phyloP scores from a whole-genome alignment of 2,888 invertebrate genomes.

The Ametastegia equiseti region DNA sequence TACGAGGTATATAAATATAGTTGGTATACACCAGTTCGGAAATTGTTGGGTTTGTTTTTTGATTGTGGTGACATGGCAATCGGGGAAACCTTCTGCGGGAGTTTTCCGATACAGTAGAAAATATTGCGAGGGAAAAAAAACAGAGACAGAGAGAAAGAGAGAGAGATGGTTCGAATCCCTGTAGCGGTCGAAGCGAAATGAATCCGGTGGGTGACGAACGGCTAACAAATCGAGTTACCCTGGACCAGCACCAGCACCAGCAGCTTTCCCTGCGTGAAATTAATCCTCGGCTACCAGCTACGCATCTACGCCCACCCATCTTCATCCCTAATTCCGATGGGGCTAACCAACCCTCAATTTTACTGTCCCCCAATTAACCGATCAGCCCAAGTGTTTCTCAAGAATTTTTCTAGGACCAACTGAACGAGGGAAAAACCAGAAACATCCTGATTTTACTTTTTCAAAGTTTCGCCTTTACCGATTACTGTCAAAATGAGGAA shows the following conservation, averaged over 20 bases:
- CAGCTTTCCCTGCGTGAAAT: conserved; percentile 36
- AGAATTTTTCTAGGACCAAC: not conserved
- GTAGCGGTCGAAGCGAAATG: conserved; percentile 20
- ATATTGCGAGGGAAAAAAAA: not conserved
- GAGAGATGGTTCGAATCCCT: not conserved
- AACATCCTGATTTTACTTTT: too few relatives aligned
- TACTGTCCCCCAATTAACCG: not conserved
- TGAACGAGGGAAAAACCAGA: too few relatives aligned
- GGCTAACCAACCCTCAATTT: not conserved
- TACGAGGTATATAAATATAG: not conserved
- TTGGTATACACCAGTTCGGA: not conserved
- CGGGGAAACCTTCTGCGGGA: not conserved
- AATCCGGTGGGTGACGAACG: conserved; percentile 33
- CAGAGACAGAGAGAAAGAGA: not conserved
- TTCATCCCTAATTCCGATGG: not conserved
- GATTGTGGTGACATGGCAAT: not conserved
- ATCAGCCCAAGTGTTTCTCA: not conserved
- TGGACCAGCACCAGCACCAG: too few relatives aligned
- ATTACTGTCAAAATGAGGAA: too few relatives aligned
- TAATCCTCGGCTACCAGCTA: conserved; percentile 4
- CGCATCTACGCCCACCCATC: not conserved
- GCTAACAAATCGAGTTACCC: conserved; percentile 37
- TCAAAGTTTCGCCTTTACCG: too few relatives aligned
- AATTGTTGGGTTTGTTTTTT: conserved; percentile 7
- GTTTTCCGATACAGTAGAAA: conserved; percentile 13